Base-by-base conservation (phyloP, 1,140 invertebrate species). In the Triops cancriformis region DNA sequence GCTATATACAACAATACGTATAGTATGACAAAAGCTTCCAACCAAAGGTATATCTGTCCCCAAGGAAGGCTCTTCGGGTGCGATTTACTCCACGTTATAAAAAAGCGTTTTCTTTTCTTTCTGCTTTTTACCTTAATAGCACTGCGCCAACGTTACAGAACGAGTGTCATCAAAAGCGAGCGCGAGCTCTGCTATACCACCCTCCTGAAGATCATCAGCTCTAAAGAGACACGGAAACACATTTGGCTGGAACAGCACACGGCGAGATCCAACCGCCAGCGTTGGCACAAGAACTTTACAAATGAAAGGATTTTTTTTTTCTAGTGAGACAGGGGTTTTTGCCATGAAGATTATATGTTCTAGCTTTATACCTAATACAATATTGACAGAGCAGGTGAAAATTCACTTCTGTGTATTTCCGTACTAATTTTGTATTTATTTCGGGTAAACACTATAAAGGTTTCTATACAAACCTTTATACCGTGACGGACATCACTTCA, bases 11-110 rank as follows among this genome's bases (percentile, higher is more conserved):
- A 64, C 18, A 6, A 64, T 14, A 64, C 23, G 23, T 64, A 23
- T 64, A n/a, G 10, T 64, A 64, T 64, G 51, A 64, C 51, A 64
- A 64, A 64, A 64, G 51, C 51, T 64, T 23, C 51, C 51, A 64
- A 64, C 23, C 51, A 64, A 64, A 64, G 51, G 51, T 64, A 64
- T 64, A 64, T 64, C 23, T 64, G 51, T 64, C 51, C 51, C 51
- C 51, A 64, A 23, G 51, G 51, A 64, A 64, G 23, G 23, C 51
- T 64, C n/a, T n/a, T 23, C 10, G 51, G 51, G 51, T 14, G 51
- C 51, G 18, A 23, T 64, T 64, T 64, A 64, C 51, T 64, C 10
- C 51, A 64, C 51, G 51, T 64, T 64, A 64, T 64, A 64, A 64
- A 64, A 64, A 64, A 64, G 51, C 14, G 51, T 23, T n/a, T 64